Percentiles rank a stretch among this genome's conserved stretches.
These are phyloP conservation scores for Macrochelys suwanniensis DNA, from an alignment of 2,797 vertebrate species.

Conservation along the genomic window DNA sequence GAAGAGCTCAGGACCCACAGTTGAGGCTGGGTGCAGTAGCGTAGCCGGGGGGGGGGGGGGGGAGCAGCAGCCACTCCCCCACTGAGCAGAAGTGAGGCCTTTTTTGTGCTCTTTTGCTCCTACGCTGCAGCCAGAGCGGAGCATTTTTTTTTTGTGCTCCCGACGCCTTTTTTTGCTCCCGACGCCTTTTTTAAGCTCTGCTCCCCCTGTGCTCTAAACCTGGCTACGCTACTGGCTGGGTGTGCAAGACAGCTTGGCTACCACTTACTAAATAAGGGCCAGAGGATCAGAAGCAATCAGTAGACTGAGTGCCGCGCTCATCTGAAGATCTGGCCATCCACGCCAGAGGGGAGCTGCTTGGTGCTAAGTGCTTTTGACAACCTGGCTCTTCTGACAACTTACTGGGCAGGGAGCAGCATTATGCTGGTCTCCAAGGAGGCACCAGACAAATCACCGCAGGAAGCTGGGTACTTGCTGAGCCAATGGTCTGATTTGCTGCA, in stretches of 20 bases:
- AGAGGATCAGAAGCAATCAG: background rate
- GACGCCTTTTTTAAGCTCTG: too few relatives aligned
- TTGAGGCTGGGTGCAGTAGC: background rate
- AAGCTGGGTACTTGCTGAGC: background rate
- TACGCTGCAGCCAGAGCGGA: too few relatives aligned
- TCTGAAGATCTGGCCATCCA: background rate
- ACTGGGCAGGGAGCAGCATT: too few relatives aligned
- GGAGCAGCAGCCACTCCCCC: too few relatives aligned
- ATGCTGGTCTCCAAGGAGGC: background rate
- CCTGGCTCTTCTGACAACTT: background rate
- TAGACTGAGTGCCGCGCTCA: background rate
- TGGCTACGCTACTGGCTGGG: background rate
- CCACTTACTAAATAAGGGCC: background rate
- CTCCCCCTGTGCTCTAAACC: too few relatives aligned
- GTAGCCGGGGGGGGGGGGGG: too few relatives aligned
- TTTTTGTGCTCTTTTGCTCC: too few relatives aligned
- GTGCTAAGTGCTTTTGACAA: background rate
- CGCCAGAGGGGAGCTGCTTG: background rate
- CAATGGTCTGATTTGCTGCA: background rate
- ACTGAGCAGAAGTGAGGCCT: too few relatives aligned
- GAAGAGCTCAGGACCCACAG: background rate
- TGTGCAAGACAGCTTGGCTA: background rate
- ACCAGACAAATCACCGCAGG: background rate
- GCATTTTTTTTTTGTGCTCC: too few relatives aligned
- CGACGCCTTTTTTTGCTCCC: too few relatives aligned